Evolutionary conservation across 2,888 invertebrate species (phyloP), one percentile per base, ranked within the genome.

Genomic region (Tubiluchus corallicola): DNA sequence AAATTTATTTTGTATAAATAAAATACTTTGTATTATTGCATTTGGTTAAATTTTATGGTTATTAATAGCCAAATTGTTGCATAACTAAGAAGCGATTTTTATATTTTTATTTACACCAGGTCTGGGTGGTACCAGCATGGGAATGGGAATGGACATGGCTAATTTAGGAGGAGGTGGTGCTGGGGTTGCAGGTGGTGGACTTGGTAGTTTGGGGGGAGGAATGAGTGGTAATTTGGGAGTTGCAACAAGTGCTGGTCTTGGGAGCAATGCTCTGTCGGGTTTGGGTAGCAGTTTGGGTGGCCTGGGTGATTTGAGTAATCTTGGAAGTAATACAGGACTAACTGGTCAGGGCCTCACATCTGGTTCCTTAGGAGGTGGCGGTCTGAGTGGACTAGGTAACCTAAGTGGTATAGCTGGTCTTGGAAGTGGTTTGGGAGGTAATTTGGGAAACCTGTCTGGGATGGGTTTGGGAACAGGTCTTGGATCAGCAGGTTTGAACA

Each of bases 1-100:
- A 81, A 80, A 65, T 68, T 17, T 9, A 38, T 17, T 21, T 17
- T 18, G 4, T 5, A 40, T 18, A 18, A 5, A 40, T n/a, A n/a
- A n/a, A n/a, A n/a, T n/a, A n/a, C n/a, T n/a, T n/a, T n/a, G n/a
- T n/a, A n/a, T n/a, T n/a, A n/a, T n/a, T n/a, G n/a, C n/a, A n/a
- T n/a, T n/a, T n/a, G n/a, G n/a, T n/a, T n/a, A n/a, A n/a, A n/a
- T n/a, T n/a, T n/a, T n/a, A n/a, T n/a, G n/a, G n/a, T n/a, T n/a
- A n/a, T n/a, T n/a, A n/a, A n/a, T n/a, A n/a, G n/a, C n/a, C n/a
- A n/a, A n/a, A n/a, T n/a, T n/a, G n/a, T n/a, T n/a, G n/a, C n/a
- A n/a, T n/a, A n/a, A n/a, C n/a, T n/a, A n/a, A n/a, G n/a, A n/a
- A n/a, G n/a, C n/a, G n/a, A n/a, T n/a, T n/a, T n/a, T n/a, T n/a